These are phyloP conservation scores for Folsomia manolachei DNA, from an alignment of 2,888 invertebrate species.

Conservation along the genomic window DNA sequence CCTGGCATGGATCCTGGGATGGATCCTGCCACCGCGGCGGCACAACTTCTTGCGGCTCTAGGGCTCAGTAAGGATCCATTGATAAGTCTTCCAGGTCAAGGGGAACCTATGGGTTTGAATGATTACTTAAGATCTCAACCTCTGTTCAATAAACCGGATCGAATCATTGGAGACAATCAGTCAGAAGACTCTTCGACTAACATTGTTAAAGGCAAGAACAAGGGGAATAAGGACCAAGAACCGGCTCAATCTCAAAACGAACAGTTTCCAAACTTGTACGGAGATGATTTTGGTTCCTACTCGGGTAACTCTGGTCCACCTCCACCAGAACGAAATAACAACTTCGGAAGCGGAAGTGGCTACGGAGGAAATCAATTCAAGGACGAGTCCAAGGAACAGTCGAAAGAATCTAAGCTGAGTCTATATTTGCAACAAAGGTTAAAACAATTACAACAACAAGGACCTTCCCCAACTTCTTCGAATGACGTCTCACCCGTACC, in stretches of 20 bases:
- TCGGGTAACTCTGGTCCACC: background rate
- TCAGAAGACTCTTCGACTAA: background rate
- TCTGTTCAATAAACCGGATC: conserved; percentile 5
- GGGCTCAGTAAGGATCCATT: conserved; percentile 38
- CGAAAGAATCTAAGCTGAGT: background rate
- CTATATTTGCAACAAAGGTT: background rate
- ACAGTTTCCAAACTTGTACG: background rate
- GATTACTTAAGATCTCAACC: conserved; percentile 26
- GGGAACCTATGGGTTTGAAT: conserved; percentile 34
- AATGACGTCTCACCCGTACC: background rate
- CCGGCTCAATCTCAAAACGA: background rate
- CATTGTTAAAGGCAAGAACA: background rate
- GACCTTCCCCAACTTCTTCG: background rate
- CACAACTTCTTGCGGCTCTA: conserved; percentile 38
- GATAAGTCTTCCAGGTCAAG: conserved; percentile 15
- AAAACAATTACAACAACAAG: background rate
- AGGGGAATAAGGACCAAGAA: background rate
- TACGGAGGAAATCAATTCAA: background rate
- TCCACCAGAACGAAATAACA: background rate
- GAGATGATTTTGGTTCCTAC: background rate
- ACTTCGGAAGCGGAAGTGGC: background rate
- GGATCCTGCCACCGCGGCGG: conserved; percentile 6
- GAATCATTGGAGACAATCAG: conserved; percentile 11
- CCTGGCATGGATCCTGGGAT: conserved; percentile 14
- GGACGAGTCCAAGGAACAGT: background rate